Evolutionary conservation across 2,797 vertebrate species (phyloP).

Genomic region (Antrozous pallidus): DNA sequence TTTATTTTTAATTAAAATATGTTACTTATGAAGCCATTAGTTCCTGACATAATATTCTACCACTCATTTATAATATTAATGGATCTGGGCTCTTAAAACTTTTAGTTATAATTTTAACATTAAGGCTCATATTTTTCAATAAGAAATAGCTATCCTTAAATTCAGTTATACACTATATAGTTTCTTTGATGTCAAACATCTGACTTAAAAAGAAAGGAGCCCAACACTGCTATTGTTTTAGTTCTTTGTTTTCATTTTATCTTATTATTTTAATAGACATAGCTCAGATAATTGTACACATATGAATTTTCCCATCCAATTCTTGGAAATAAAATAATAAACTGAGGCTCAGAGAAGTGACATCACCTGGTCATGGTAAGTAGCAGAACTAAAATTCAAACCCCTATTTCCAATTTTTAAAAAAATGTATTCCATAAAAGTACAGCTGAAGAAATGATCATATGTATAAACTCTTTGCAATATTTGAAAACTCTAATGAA

Average conservation of each 20-base stretch:
- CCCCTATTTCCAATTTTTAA: background rate
- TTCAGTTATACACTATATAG: background rate
- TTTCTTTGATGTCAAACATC: background rate
- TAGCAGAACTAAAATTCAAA: background rate
- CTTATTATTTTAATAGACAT: conserved; percentile 16
- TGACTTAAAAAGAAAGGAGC: background rate
- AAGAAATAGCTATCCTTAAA: conserved; percentile 27
- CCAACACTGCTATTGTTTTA: background rate
- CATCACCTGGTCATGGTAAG: background rate
- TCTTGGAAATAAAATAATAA: background rate
- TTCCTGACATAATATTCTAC: conserved; percentile 33
- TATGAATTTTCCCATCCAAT: background rate
- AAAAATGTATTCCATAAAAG: background rate
- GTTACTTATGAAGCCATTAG: conserved; percentile 48
- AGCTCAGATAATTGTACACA: background rate
- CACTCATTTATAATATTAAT: conserved; percentile 58
- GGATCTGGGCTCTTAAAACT: background rate
- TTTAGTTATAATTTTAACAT: conserved; percentile 55
- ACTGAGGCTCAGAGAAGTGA: background rate
- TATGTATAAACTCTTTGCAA: background rate
- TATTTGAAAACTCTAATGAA: conserved; percentile 55
- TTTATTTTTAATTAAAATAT: conserved; percentile 61
- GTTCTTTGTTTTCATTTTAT: background rate
- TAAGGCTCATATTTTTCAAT: conserved; percentile 12
- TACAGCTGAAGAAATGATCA: background rate